These are phyloP conservation scores for Ceyx erithaca DNA, from an alignment of 2,797 vertebrate species.

Conservation along the genomic window DNA sequence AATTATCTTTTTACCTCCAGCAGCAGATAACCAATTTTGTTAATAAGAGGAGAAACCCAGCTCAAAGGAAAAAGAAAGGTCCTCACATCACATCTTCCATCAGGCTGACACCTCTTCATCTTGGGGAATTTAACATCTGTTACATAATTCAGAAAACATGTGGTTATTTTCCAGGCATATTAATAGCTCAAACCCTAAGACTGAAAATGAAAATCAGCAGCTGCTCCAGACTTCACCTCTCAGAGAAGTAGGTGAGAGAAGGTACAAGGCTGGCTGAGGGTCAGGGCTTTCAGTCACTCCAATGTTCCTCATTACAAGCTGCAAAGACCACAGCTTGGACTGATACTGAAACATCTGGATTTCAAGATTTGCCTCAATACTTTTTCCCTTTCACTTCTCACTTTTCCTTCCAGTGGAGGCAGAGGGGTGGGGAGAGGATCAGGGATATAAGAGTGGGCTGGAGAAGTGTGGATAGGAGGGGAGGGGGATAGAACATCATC, in stretches of 20 bases:
- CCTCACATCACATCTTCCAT: conserved; percentile 61
- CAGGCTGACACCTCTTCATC: conserved; percentile 62
- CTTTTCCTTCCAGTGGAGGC: background rate
- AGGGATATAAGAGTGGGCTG: background rate
- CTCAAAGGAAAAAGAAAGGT: conserved; percentile 9
- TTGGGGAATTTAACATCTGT: conserved; percentile 54
- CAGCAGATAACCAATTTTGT: background rate
- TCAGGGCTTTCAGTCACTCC: background rate
- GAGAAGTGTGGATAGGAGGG: background rate
- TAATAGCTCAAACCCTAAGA: conserved; percentile 36
- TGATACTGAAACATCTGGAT: background rate
- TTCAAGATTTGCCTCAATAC: background rate
- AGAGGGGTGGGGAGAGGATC: background rate
- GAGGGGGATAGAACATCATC: background rate
- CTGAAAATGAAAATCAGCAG: conserved; percentile 35
- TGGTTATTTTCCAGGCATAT: conserved; percentile 63
- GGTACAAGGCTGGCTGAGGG: conserved; percentile 12
- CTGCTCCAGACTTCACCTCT: conserved; percentile 67
- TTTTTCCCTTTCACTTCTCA: background rate
- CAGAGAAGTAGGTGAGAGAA: conserved; percentile 13
- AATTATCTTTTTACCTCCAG: background rate
- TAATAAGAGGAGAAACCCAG: background rate
- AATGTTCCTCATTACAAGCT: background rate
- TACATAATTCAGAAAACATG: conserved; percentile 46
- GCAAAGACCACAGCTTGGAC: background rate